Conservation (phyloP, 2,888 invertebrate species). For the Dinocampus coccinellae region DNA sequence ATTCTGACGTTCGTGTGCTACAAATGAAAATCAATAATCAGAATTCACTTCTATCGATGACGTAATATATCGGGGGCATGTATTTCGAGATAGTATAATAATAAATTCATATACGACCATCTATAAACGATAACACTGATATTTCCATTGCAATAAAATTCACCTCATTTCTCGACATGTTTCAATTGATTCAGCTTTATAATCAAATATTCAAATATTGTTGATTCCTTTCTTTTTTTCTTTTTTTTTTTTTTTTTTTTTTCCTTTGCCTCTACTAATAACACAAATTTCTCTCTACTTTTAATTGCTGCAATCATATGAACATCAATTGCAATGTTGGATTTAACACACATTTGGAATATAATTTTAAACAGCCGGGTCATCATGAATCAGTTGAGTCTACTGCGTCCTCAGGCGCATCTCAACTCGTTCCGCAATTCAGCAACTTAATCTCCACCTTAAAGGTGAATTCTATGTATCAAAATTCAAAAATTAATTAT, state of each 20-base stretch:
- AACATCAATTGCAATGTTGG: conserved; percentile 48
- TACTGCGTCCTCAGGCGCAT: conserved; percentile 62
- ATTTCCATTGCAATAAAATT: background rate
- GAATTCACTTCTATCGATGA: background rate
- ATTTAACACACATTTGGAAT: conserved; percentile 43
- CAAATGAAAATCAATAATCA: background rate
- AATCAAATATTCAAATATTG: background rate
- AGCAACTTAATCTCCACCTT: conserved; percentile 78
- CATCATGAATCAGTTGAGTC: conserved; percentile 65
- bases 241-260: too few relatives aligned
- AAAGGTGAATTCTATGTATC: conserved; percentile 73
- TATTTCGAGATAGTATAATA: background rate
- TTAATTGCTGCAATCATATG: conserved; percentile 42
- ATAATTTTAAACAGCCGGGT: conserved; percentile 56
- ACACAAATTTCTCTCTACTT: conserved; percentile 20
- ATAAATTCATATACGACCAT: background rate
- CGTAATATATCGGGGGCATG: background rate
- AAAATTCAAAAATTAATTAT: background rate
- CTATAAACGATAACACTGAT: background rate
- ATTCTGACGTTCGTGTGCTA: background rate
- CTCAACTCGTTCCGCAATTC: conserved; percentile 77
- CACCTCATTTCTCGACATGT: background rate
- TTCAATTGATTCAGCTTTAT: background rate
- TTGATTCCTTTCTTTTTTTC: background rate
- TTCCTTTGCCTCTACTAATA: too few relatives aligned